These are phyloP conservation scores for Acleris cristana DNA, from an alignment of 2,888 invertebrate genomes.

Conservation along the genomic window DNA sequence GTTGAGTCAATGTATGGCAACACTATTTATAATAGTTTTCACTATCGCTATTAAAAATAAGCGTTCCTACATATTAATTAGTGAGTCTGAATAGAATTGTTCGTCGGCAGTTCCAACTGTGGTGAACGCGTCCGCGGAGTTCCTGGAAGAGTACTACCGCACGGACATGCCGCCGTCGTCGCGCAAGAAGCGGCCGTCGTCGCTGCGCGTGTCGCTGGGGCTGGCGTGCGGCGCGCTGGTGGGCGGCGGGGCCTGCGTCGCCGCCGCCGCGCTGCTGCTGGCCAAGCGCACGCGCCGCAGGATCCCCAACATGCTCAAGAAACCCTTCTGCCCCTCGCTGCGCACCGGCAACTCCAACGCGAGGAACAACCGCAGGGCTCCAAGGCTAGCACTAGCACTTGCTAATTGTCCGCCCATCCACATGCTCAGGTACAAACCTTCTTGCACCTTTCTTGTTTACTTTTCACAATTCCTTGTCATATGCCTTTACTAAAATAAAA, in stretches of 20 bases:
- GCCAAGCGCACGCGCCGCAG: conserved; percentile 76
- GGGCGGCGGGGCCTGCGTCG: conserved; percentile 84
- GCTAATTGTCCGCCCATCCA: conserved; percentile 78
- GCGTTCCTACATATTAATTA: too few species aligned
- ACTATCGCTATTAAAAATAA: too few species aligned
- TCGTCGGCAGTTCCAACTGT: conserved; percentile 75
- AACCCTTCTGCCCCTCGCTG: conserved; percentile 73
- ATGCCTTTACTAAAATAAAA: too few species aligned
- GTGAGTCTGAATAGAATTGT: conserved; percentile 14
- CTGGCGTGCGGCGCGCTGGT: conserved; percentile 72
- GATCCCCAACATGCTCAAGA: conserved; percentile 75
- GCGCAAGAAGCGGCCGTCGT: conserved; percentile 74
- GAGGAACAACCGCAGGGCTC: conserved; percentile 77
- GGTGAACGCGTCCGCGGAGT: conserved; percentile 84
- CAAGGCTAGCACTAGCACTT: conserved; percentile 69
- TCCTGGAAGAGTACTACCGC: conserved; percentile 85
- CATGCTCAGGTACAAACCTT: conserved; percentile 66
- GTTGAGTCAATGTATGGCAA: too few species aligned
- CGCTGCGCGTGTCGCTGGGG: conserved; percentile 77
- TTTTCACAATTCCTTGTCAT: too few species aligned
- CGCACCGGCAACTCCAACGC: conserved; percentile 62
- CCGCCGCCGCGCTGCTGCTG: conserved; percentile 86
- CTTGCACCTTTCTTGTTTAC: not conserved
- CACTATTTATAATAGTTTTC: too few species aligned
- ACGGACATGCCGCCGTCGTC: conserved; percentile 73